phyloP scores from a whole-genome alignment of 2,797 vertebrate genomes.

The Halcyon leucocephala region DNA sequence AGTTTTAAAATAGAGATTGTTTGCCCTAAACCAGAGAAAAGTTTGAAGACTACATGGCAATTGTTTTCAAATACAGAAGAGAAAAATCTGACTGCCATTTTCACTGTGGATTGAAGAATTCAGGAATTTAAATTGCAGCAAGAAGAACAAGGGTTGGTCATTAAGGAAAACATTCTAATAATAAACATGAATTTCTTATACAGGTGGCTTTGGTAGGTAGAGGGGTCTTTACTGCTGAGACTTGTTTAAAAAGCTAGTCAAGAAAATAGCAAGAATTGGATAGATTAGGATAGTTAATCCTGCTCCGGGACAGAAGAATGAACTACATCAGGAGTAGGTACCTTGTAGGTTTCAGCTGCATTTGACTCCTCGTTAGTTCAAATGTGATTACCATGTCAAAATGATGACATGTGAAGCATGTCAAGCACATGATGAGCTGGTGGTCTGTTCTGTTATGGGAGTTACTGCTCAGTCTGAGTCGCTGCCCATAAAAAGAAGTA shows the following conservation, averaged over 20 bases:
- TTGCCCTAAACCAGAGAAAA: background rate
- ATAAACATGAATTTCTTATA: background rate
- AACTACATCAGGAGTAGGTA: background rate
- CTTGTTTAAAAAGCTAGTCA: background rate
- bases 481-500: background rate
- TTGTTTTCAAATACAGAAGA: background rate
- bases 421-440: background rate
- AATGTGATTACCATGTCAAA: background rate
- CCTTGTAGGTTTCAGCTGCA: background rate
- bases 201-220: background rate
- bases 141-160: background rate
- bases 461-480: background rate
- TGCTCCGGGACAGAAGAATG: background rate
- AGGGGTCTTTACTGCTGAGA: background rate
- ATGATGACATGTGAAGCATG: background rate
- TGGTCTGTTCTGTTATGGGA: background rate
- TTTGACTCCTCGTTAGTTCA: background rate
- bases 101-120: background rate
- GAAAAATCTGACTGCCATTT: background rate
- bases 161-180: background rate
- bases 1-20: background rate
- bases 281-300: background rate
- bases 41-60: background rate
- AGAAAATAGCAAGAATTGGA: background rate
- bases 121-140: background rate